phyloP scores from a whole-genome alignment of 2,888 invertebrate species.

The Lochmaea crataegi region DNA sequence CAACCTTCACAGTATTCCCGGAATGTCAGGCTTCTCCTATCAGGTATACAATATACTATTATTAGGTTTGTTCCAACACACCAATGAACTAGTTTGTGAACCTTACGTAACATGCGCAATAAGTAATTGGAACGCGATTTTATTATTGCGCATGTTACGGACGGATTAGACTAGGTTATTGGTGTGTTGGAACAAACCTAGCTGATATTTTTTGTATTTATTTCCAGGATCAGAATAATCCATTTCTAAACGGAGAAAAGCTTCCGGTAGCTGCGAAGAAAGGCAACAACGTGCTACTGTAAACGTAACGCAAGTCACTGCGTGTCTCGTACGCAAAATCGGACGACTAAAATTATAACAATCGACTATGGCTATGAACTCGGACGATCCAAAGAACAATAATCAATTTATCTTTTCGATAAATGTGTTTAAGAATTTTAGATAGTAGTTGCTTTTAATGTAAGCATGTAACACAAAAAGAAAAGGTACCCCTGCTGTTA shows the following conservation, averaged over 20 bases:
- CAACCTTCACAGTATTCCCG: too few species aligned
- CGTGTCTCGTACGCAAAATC: background rate
- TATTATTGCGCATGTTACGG: too few species aligned
- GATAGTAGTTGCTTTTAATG: slow-evolving; percentile 55
- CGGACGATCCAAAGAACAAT: slow-evolving; percentile 49
- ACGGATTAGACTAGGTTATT: too few species aligned
- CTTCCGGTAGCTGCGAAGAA: slow-evolving; percentile 94
- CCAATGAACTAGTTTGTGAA: too few species aligned
- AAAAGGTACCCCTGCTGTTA: slow-evolving; percentile 61
- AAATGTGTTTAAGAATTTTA: slow-evolving; percentile 42
- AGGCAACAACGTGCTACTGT: slow-evolving; percentile 77
- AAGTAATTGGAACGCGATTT: too few species aligned
- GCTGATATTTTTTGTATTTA: slow-evolving; percentile 1
- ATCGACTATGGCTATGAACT: slow-evolving; percentile 53
- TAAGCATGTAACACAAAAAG: slow-evolving; percentile 42
- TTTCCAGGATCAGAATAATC: slow-evolving; percentile 69
- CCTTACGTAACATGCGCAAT: too few species aligned
- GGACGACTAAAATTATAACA: slow-evolving; percentile 29
- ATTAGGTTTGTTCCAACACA: too few species aligned
- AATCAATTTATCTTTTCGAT: slow-evolving; percentile 40
- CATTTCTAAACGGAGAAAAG: slow-evolving; percentile 86
- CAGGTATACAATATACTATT: too few species aligned
- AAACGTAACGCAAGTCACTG: slow-evolving; percentile 45
- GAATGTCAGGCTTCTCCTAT: too few species aligned
- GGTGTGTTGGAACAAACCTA: too few species aligned